Percentiles rank a stretch among this genome's conserved stretches.
phyloP scores from a whole-genome alignment of 2,888 invertebrate species.

The Cheilosia urbana region DNA sequence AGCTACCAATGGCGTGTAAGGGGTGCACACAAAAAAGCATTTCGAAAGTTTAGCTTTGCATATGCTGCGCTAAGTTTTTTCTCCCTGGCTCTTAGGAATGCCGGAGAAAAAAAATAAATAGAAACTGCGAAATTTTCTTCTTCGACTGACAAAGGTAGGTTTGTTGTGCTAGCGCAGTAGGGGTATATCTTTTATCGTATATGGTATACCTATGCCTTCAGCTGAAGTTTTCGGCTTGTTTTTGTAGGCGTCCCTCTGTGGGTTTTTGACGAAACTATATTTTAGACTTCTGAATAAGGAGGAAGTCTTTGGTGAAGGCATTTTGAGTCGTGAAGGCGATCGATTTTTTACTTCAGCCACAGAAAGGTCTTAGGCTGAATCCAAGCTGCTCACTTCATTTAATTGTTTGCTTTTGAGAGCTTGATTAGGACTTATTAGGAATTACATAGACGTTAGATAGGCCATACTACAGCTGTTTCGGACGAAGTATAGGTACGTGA shows the following conservation, averaged over 20 bases:
- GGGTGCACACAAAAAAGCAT: slow-evolving; percentile 62
- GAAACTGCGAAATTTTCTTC: slow-evolving; percentile 21
- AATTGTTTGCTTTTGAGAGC: too few relatives aligned
- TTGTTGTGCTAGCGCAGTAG: background rate
- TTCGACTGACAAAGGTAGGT: background rate
- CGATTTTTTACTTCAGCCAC: too few relatives aligned
- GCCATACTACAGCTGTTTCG: too few relatives aligned
- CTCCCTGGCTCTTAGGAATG: slow-evolving; percentile 7
- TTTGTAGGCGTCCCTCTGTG: background rate
- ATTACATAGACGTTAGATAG: too few relatives aligned
- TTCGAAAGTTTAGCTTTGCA: slow-evolving; percentile 70
- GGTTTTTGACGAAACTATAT: background rate
- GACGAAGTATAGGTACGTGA: too few relatives aligned
- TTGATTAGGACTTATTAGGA: too few relatives aligned
- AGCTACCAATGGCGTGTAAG: slow-evolving; percentile 43
- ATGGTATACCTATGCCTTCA: background rate
- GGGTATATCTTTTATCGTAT: too few relatives aligned
- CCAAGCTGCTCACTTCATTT: too few relatives aligned
- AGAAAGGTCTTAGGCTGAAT: too few relatives aligned
- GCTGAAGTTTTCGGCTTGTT: background rate
- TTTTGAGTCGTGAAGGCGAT: too few relatives aligned
- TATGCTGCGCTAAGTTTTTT: slow-evolving; percentile 56
- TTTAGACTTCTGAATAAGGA: too few relatives aligned
- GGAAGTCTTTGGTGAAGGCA: too few relatives aligned
- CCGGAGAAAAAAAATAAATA: slow-evolving; percentile 12